Base-by-base conservation (phyloP, 2,797 vertebrate genomes). In the Rhabdomys pumilio region DNA sequence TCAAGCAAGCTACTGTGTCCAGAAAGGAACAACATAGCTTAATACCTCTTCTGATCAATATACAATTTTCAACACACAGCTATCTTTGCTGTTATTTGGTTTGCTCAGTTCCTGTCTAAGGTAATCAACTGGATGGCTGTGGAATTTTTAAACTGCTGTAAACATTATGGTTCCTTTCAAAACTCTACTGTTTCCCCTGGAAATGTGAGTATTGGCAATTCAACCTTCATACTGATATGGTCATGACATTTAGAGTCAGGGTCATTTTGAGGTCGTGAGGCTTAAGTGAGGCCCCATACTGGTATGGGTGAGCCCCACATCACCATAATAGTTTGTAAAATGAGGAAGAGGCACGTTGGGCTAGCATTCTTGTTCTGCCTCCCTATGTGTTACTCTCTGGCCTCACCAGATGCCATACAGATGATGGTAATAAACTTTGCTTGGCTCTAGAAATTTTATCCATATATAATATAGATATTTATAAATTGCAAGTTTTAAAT, bases 21-120 rank as follows among this genome's bases (percentile, higher is more conserved):
- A 67, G 67, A 31, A 96, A 83, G 2, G 53, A 84, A 41, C 2
- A 86, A 47, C 14, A 73, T 77, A 95, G 31, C 13, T 73, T 73
- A 90, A 90, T 77, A 85, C 3, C 8, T 77, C 73, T 77, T 93
- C 9, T 92, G 57, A 96, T 7, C 47, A 81, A 95, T 91, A 90
- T 55, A 53, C 8, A 96, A 15, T 90, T 94, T 89, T 84, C 41
- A 87, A 50, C 47, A 81, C 57, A 72, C 0, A 92, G 22, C 6
- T 87, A 57, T 9, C 41, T 77, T 55, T 87, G 6, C 15, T 81
- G 85, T 92, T 86, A 1, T 91, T 73, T 63, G 15, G 5, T 47
- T 84, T 87, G 22, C 69, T 94, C 93, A 73, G 69, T 91, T 83
- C 6, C 29, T 95, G 12, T 41, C 9, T 29, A 95, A 92, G 29